These are phyloP conservation scores for Ptilorrhoa leucosticta DNA, from an alignment of 2,113 vertebrate genomes.

Conservation along the genomic window DNA sequence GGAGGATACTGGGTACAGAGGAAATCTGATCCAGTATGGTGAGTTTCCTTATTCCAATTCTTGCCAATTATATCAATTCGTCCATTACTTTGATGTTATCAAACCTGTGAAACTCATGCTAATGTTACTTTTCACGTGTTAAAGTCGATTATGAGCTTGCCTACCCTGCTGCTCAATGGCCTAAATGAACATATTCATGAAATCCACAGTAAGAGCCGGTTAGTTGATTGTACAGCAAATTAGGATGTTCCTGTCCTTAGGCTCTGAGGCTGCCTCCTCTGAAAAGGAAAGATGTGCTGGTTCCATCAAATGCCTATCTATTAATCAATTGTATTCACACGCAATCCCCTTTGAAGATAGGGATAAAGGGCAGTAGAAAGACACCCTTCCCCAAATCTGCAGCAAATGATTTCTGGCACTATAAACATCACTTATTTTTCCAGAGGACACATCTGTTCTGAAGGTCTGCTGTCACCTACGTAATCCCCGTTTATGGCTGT, in stretches of 20 bases:
- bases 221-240: conserved; percentile 13
- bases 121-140: conserved; percentile 13
- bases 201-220: neutral
- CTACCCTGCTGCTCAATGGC: neutral
- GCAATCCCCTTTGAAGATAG: neutral
- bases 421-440: neutral
- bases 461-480: neutral
- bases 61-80: neutral
- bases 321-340: neutral
- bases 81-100: neutral
- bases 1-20: neutral
- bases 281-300: neutral
- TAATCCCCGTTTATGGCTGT: neutral
- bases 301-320: neutral
- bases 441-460: neutral
- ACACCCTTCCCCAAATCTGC: neutral
- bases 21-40: neutral
- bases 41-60: neutral
- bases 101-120: neutral
- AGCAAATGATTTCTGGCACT: neutral
- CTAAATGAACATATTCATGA: neutral
- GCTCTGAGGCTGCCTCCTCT: neutral
- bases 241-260: neutral
- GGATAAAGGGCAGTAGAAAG: neutral
- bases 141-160: neutral